These are phyloP conservation scores for Cynopterus brachyotis DNA, from an alignment of 2,113 vertebrate genomes.

Conservation along the genomic window DNA sequence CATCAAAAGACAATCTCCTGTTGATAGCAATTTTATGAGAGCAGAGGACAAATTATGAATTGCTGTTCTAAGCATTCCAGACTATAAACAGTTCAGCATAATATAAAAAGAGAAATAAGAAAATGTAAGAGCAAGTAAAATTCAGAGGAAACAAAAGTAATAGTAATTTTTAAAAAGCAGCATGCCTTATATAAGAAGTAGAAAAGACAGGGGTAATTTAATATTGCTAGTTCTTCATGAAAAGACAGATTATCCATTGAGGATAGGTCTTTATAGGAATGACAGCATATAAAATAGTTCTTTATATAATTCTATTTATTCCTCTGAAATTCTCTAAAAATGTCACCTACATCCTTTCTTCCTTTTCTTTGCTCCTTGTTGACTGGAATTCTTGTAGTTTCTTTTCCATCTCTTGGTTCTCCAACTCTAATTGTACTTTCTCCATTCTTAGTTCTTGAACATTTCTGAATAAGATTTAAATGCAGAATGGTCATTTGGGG, in stretches of 20 bases:
- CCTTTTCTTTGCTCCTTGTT: slow-evolving; percentile 89
- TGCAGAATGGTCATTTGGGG: background rate
- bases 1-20: background rate
- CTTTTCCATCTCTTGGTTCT: slow-evolving; percentile 90
- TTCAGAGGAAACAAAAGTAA: background rate
- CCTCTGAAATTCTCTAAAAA: background rate
- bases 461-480: slow-evolving; percentile 83
- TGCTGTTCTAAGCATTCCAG: background rate
- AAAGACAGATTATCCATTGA: background rate
- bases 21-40: background rate
- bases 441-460: slow-evolving; percentile 86
- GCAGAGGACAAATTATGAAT: background rate
- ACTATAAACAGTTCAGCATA: background rate
- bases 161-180: background rate
- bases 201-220: background rate
- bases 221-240: background rate
- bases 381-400: slow-evolving; percentile 88
- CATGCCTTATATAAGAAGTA: background rate
- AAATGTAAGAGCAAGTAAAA: background rate
- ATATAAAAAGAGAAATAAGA: background rate
- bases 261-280: background rate
- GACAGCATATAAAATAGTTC: background rate
- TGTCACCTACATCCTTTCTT: slow-evolving; percentile 89
- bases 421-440: slow-evolving; percentile 86
- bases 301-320: background rate